Conservation (phyloP, 2,113 vertebrate genomes). For the Ceyx cyanopectus region DNA sequence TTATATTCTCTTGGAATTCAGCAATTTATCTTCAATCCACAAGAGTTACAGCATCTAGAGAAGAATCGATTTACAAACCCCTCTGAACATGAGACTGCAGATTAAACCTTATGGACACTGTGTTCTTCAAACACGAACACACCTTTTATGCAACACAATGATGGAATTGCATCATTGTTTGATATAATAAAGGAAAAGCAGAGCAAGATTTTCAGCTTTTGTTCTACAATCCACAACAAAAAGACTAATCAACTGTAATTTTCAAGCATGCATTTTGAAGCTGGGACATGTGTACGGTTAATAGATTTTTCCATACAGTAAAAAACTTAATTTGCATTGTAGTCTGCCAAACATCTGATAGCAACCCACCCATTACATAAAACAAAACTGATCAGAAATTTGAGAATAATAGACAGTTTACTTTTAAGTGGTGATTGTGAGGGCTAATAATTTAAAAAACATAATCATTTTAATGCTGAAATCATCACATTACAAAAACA, state of each 20-base stretch:
- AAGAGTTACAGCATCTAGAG: slow-evolving; percentile 50
- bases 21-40: slow-evolving; percentile 69
- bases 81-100: slow-evolving; percentile 46
- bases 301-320: background rate
- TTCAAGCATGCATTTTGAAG: slow-evolving; percentile 55
- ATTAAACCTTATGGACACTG: slow-evolving; percentile 55
- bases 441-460: background rate
- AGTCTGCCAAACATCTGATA: slow-evolving; percentile 38
- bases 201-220: slow-evolving; percentile 17
- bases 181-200: slow-evolving; percentile 45
- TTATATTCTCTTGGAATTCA: slow-evolving; percentile 65
- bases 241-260: slow-evolving; percentile 49
- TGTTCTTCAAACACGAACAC: slow-evolving; percentile 40
- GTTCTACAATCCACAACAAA: slow-evolving; percentile 47
- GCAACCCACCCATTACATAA: background rate
- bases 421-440: background rate
- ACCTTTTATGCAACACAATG: slow-evolving; percentile 37
- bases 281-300: background rate
- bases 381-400: background rate
- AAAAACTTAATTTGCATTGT: slow-evolving; percentile 26
- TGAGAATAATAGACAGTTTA: background rate
- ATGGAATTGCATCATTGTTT: slow-evolving; percentile 32
- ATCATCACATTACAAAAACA: background rate
- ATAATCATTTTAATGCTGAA: background rate
- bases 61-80: slow-evolving; percentile 66